Percentiles rank a stretch among this genome's conserved stretches.
Conservation (phyloP, 2,797 vertebrate species). For the Hemibagrus guttatus region DNA sequence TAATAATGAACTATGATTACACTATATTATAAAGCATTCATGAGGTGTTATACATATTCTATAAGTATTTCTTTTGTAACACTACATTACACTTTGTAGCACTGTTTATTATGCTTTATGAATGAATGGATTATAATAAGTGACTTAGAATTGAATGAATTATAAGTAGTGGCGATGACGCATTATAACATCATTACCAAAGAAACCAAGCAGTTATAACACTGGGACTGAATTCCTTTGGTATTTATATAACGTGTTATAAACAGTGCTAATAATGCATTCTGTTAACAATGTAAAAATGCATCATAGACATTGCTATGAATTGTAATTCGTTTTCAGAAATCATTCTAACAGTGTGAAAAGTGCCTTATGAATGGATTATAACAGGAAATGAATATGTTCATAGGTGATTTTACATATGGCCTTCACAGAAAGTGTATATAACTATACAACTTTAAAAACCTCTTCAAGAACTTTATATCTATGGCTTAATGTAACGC, state of each 20-base stretch:
- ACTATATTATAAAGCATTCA: not conserved
- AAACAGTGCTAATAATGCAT: not conserved
- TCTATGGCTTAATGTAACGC: not conserved
- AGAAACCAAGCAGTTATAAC: not conserved
- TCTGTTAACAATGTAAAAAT: not conserved
- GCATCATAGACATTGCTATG: not conserved
- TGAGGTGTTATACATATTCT: not conserved
- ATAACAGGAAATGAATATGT: not conserved
- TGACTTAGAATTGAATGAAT: not conserved
- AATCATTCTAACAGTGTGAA: not conserved
- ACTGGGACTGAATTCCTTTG: not conserved
- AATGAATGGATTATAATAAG: not conserved
- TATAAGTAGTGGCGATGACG: not conserved
- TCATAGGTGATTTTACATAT: not conserved
- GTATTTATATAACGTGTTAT: not conserved
- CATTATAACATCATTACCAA: not conserved
- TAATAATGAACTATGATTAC: not conserved
- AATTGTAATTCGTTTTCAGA: not conserved
- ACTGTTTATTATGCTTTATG: not conserved
- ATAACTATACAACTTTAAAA: not conserved
- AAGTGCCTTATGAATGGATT: not conserved
- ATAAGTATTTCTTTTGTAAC: not conserved
- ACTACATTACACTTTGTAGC: not conserved
- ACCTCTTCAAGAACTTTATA: not conserved
- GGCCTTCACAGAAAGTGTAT: not conserved